These are phyloP conservation scores for Hemistola chrysoprasaria DNA, from an alignment of 2,888 invertebrate genomes.

Conservation along the genomic window DNA sequence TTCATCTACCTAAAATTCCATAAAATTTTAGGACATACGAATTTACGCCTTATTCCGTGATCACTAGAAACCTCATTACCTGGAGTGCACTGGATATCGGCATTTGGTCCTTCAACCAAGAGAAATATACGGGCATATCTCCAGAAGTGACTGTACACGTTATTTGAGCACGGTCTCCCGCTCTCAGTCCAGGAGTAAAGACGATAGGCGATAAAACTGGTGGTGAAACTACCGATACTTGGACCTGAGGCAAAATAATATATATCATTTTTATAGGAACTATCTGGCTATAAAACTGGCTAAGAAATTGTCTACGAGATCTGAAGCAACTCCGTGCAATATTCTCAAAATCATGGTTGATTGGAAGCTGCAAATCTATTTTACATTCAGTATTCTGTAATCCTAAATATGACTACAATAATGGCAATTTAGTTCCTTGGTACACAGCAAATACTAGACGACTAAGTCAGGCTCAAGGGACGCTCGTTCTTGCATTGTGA, in stretches of 20 bases:
- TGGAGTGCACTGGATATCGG: conserved; percentile 84
- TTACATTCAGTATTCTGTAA: conserved; percentile 11
- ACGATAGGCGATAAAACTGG: conserved; percentile 93
- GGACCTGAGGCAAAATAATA: conserved; percentile 49
- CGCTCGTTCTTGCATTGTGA: conserved; percentile 23
- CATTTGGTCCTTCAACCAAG: conserved; percentile 85
- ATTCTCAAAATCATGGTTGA: conserved; percentile 13
- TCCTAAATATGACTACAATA: conserved; percentile 11
- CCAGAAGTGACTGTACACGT: conserved; percentile 92
- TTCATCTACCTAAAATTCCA: conserved; percentile 80
- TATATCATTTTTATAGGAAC: no score
- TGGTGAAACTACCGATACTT: conserved; percentile 81
- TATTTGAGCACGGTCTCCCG: conserved; percentile 89
- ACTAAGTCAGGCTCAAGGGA: conserved; percentile 17
- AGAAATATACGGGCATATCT: conserved; percentile 85
- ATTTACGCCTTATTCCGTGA: not conserved
- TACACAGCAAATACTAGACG: conserved; percentile 13
- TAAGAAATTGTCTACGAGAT: conserved; percentile 11
- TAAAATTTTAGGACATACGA: not conserved
- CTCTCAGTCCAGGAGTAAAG: conserved; percentile 90
- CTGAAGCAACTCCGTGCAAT: conserved; percentile 11
- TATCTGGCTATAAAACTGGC: no score
- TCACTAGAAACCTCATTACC: conserved; percentile 53
- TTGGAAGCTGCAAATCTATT: conserved; percentile 21
- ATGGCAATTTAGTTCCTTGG: conserved; percentile 18